Evolutionary conservation across 1,140 invertebrate genomes (phyloP).

Genomic region (Galleria mellonella): DNA sequence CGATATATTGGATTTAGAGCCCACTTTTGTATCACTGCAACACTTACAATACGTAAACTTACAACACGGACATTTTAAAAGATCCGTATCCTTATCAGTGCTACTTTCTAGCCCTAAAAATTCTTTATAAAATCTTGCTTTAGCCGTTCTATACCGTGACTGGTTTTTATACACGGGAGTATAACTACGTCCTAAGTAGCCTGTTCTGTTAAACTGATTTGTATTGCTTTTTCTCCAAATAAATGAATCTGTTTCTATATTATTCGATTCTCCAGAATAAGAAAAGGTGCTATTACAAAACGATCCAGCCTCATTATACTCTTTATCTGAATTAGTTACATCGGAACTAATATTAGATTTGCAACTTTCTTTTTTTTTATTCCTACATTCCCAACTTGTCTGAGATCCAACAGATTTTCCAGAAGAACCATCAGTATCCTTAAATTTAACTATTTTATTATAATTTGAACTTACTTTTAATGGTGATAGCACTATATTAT

Average conservation of each 20-base stretch:
- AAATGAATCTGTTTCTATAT: slow-evolving; percentile 31
- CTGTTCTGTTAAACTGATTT: slow-evolving; percentile 3
- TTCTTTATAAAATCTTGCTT: slow-evolving; percentile 26
- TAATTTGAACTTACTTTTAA: slow-evolving; percentile 27
- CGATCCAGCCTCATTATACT: not conserved
- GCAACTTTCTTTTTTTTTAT: slow-evolving; percentile 5
- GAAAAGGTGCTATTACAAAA: slow-evolving; percentile 8
- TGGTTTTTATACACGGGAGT: slow-evolving; percentile 26
- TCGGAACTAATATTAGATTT: not conserved
- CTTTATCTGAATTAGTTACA: not conserved
- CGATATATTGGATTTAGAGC: too few relatives aligned
- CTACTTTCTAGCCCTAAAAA: slow-evolving; percentile 21
- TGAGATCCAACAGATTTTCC: slow-evolving; percentile 10
- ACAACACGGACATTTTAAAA: too few relatives aligned
- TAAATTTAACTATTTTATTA: slow-evolving; percentile 43
- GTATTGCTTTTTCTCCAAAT: slow-evolving; percentile 22
- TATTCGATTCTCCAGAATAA: slow-evolving; percentile 30
- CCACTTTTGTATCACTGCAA: too few relatives aligned
- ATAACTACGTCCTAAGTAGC: slow-evolving; percentile 15
- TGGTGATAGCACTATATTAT: slow-evolving; percentile 54
- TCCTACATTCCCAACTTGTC: slow-evolving; percentile 13
- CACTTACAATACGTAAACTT: too few relatives aligned
- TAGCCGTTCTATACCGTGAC: slow-evolving; percentile 21
- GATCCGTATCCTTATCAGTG: not conserved
- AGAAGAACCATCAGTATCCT: slow-evolving; percentile 16